Base-by-base conservation (phyloP, 2,113 vertebrate species). In the Irena cyanogastra region DNA sequence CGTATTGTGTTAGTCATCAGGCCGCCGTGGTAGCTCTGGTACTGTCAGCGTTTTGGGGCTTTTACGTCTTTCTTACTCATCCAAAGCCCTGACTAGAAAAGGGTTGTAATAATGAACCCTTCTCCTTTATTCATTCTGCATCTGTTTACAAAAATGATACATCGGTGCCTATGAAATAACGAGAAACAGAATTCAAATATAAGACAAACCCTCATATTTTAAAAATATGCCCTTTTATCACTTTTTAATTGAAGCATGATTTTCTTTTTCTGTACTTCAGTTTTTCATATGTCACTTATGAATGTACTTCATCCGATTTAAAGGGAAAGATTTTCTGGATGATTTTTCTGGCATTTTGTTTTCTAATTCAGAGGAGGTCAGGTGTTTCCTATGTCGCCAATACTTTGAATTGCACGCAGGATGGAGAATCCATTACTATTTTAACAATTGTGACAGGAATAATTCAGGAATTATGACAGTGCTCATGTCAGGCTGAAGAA, bases 21-120 rank as follows among this genome's bases (percentile, higher is more conserved):
- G 61, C 83, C 88, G 88, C 90, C 10, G 24, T 71, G 45, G 89
- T 53, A 91, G 65, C 65, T 95, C 76, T 75, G 89, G 50, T 87
- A 83, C 78, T 93, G 94, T 97, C 97, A 97, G 97, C 97, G 0
- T 82, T 97, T 97, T 83, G 82, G 65, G 86, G 64, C 86, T 79
- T 96, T 60, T 71, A 91, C 31, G 1, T 87, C 89, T 90, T 75
- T 93, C 95, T 89, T 87, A 94, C 61, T 95, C 96, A 96, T 87
- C 52, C 83, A 89, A 89, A 93, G 65, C 54, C 78, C 79, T 91
- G 76, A 84, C 52, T 86, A 83, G 60, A 17, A 71, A 81, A 81
- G 11, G 15, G 20, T 30, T 86, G 79, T 74, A 92, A 61, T 92
- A 91, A 91, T 10, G 8, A 89, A 71, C 44, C 31, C 49, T 94